Percentiles rank a stretch among this genome's conserved stretches.
These are phyloP conservation scores for Etheostoma spectabile DNA, from an alignment of 2,113 vertebrate species.

Conservation along the genomic window DNA sequence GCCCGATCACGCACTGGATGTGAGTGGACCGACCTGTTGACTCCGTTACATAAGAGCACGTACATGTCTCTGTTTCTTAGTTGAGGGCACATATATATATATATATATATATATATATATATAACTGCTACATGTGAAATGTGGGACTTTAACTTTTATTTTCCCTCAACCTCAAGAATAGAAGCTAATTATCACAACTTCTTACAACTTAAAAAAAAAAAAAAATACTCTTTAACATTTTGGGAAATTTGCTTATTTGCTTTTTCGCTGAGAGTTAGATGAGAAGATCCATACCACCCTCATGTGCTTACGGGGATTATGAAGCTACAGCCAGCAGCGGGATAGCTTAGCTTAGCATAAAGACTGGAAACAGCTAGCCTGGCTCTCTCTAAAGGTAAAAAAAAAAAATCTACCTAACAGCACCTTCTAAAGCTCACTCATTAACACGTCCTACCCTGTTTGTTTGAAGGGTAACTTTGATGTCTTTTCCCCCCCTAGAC, in stretches of 20 bases:
- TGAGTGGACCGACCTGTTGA: slow-evolving; percentile 80
- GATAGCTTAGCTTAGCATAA: not conserved
- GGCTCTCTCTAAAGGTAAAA: not conserved
- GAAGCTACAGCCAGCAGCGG: not conserved
- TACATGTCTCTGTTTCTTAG: not conserved
- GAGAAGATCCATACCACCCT: not conserved
- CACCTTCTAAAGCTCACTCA: not conserved
- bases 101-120: not conserved
- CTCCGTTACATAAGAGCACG: not conserved
- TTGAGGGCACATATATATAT: not conserved
- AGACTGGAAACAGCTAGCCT: slow-evolving; percentile 1
- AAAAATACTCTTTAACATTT: not conserved
- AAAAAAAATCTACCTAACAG: not conserved
- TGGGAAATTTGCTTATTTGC: not conserved
- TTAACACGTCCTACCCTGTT: too few relatives aligned
- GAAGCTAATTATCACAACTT: too few relatives aligned
- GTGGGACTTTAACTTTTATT: too few relatives aligned
- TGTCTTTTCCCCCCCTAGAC: too few relatives aligned
- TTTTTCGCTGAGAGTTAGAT: not conserved
- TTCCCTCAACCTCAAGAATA: too few relatives aligned
- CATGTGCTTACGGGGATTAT: not conserved
- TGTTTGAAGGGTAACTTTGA: too few relatives aligned
- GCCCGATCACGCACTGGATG: slow-evolving; percentile 90
- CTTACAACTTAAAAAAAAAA: not conserved
- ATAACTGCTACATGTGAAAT: not conserved